Evolutionary conservation across 2,888 invertebrate species (phyloP), one percentile per base, ranked within the genome.

Genomic region (Phyllotreta cruciferae): DNA sequence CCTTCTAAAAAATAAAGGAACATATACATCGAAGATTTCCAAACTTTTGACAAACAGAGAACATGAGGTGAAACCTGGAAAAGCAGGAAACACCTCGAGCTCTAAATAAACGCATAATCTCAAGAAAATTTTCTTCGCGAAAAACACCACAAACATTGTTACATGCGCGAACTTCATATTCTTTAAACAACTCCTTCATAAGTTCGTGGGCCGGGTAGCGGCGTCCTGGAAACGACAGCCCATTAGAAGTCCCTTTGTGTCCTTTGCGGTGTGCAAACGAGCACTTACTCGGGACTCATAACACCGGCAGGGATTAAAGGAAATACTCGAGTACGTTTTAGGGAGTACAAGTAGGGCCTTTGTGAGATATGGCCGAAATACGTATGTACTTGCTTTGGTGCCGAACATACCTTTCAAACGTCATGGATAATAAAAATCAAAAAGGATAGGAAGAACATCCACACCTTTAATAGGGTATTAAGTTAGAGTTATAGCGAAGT

Each of bases 181-280:
- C 56, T 56, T 56, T 56, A 38, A 56, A 37, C 37, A 38, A 38
- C 39, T 47, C 39, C 47, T 49, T 47, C 56, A 49, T 47, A 47
- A 56, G 37, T 39, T 56, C 11, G 45, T 56, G 56, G 56, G 35
- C 14, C 34, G 13, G 34, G 34, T 11, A 35, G 41, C 10, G 38
- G 41, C 14, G 39, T 58, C 50, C 57, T 58, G 57, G 10, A 49
- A 50, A 58, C 49, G 57, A 58, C 57, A 58, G 57, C 36, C 57
- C 57, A 58, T 58, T 58, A 58, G 57, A 41, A 13, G 41, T 49
- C 39, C 57, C 50, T 58, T 58, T 58, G 57, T 58, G 57, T 58
- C 39, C 39, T 36, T 50, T 35, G 57, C 49, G 39, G 35, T 50
- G 57, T 58, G 49, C 41, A 58, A 58, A 58, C 57, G 57, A 50